Conservation (phyloP, 2,113 vertebrate genomes). For the Castor canadensis region DNA sequence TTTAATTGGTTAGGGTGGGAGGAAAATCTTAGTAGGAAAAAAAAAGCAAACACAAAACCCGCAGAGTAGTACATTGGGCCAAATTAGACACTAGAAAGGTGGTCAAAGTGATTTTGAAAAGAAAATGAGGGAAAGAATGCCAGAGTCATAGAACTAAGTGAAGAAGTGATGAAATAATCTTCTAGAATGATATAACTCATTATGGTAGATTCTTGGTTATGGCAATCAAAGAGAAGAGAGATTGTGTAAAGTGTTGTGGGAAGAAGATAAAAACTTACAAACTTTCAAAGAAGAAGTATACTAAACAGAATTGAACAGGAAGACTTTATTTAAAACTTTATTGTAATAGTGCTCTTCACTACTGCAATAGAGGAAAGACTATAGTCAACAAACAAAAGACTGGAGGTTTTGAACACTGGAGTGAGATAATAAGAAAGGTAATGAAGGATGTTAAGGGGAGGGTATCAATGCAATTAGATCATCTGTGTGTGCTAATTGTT, state of each 20-base stretch:
- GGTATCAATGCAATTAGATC: neutral
- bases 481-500: neutral
- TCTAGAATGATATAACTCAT: neutral
- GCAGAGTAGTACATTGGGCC: neutral
- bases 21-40: neutral
- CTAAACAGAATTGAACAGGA: neutral
- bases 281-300: neutral
- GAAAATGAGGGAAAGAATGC: neutral
- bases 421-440: neutral
- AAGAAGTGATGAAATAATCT: neutral
- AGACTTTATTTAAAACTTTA: neutral
- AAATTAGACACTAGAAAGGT: neutral
- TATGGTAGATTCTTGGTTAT: constrained; percentile 1
- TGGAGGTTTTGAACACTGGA: neutral
- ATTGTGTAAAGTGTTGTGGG: neutral
- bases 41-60: neutral
- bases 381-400: neutral
- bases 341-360: neutral
- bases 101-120: neutral
- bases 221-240: neutral
- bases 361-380: neutral
- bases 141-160: neutral
- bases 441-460: fast-evolving
- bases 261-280: neutral
- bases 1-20: neutral